Evolutionary conservation across 2,888 invertebrate species (phyloP).

Genomic region (Ischnura elegans): DNA sequence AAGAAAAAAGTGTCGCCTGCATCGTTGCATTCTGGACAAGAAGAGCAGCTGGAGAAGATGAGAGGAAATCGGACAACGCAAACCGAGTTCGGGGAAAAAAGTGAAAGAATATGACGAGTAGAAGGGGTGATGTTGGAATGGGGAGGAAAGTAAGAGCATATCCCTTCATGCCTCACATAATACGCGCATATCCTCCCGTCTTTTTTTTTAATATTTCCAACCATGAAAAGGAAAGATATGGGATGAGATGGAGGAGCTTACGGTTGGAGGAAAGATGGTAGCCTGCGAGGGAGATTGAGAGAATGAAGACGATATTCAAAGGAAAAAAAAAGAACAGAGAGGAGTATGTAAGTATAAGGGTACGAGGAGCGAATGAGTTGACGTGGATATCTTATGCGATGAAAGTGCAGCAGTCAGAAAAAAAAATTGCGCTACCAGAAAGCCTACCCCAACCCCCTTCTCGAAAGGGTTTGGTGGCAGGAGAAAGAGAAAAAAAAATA

Average conservation of each 20-base stretch:
- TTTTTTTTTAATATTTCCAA: conserved; percentile 59
- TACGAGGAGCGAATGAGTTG: background rate
- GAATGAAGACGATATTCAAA: conserved; percentile 14
- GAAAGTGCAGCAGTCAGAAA: conserved; percentile 52
- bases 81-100: conserved; percentile 18
- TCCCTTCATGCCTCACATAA: conserved; percentile 30
- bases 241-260: background rate
- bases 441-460: conserved; percentile 8
- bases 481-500: background rate
- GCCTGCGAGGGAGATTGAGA: background rate
- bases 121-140: too few relatives aligned
- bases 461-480: too few relatives aligned
- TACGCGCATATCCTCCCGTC: background rate
- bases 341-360: background rate
- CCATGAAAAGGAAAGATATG: background rate
- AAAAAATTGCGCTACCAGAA: background rate
- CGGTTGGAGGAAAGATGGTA: background rate
- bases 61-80: conserved; percentile 47
- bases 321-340: background rate
- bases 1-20: conserved; percentile 25
- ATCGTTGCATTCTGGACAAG: background rate
- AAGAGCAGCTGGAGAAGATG: conserved; percentile 2
- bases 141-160: background rate
- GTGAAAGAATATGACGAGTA: background rate
- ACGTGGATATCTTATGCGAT: conserved; percentile 54